Percentiles rank a stretch among this genome's conserved stretches.
Evolutionary conservation across 2,888 invertebrate species (phyloP).

Genomic region (Epistrophe grossulariae): DNA sequence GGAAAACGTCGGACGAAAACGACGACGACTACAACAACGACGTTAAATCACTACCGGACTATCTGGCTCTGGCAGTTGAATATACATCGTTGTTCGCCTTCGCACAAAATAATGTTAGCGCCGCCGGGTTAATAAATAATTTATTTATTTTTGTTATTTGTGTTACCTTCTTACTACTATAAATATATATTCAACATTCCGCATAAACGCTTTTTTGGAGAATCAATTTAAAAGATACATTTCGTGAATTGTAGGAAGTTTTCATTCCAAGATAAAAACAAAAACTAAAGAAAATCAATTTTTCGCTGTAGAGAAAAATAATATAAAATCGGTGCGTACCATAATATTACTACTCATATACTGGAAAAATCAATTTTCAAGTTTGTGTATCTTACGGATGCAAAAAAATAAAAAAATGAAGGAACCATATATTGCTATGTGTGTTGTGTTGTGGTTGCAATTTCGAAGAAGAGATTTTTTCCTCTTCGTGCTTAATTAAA

Average conservation of each 20-base stretch:
- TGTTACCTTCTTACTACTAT: constrained; percentile 1
- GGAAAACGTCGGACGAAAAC: constrained; percentile 45
- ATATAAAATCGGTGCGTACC: constrained; percentile 59
- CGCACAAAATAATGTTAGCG: constrained; percentile 66
- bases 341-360: neutral
- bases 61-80: constrained; percentile 74
- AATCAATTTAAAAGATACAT: constrained; percentile 21
- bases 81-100: constrained; percentile 61
- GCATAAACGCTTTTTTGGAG: constrained; percentile 26
- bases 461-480: neutral
- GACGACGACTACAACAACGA: constrained; percentile 27
- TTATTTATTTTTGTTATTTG: constrained; percentile 46
- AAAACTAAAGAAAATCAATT: neutral
- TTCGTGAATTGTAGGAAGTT: constrained; percentile 13
- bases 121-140: constrained; percentile 71
- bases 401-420: constrained; percentile 13
- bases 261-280: constrained; percentile 21
- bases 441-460: constrained; percentile 43
- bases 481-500: constrained; percentile 10
- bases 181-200: constrained; percentile 31
- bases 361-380: constrained; percentile 69
- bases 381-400: constrained; percentile 63
- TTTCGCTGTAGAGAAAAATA: neutral
- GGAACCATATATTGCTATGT: constrained; percentile 10
- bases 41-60: constrained; percentile 71